A percentile compares a stretch with the other conserved stretches of the same genome.
These are phyloP conservation scores for Zootoca vivipara DNA, from an alignment of 2,113 vertebrate species.

Conservation along the genomic window DNA sequence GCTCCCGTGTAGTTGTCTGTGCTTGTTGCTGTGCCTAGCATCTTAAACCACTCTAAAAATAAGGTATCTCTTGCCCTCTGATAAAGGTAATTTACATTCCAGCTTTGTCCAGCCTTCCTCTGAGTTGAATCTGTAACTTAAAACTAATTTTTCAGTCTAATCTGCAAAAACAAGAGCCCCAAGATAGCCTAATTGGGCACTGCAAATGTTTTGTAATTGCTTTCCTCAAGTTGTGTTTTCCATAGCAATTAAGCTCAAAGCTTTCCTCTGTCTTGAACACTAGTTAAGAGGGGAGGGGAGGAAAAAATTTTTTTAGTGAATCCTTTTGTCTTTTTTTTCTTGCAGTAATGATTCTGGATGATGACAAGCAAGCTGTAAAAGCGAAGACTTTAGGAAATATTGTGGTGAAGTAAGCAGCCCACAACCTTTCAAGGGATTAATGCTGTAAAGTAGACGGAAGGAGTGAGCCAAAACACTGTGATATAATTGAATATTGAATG, in stretches of 20 bases:
- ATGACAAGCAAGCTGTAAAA: constrained; percentile 85
- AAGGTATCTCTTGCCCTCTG: neutral
- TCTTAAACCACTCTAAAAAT: neutral
- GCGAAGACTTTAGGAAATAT: constrained; percentile 90
- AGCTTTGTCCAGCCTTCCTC: neutral
- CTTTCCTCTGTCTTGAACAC: neutral
- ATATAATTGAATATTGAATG: neutral
- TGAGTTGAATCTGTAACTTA: neutral
- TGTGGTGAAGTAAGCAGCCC: constrained; percentile 91
- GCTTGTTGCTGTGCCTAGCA: neutral
- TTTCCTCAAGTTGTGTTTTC: constrained; percentile 1
- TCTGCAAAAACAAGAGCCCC: neutral
- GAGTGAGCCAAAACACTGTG: neutral
- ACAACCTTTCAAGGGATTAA: constrained; percentile 18
- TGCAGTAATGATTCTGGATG: constrained; percentile 89
- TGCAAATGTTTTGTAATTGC: constrained; percentile 1
- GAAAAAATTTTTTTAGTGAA: neutral
- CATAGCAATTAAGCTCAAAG: neutral
- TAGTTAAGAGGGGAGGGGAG: neutral
- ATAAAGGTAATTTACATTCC: neutral
- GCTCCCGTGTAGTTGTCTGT: neutral
- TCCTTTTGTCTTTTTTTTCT: constrained; percentile 35
- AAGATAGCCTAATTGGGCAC: neutral
- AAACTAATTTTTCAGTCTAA: neutral
- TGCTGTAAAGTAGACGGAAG: neutral